Conservation (phyloP, 92 coral and sea anemone genomes). For the Anthopleura xanthogrammica region DNA sequence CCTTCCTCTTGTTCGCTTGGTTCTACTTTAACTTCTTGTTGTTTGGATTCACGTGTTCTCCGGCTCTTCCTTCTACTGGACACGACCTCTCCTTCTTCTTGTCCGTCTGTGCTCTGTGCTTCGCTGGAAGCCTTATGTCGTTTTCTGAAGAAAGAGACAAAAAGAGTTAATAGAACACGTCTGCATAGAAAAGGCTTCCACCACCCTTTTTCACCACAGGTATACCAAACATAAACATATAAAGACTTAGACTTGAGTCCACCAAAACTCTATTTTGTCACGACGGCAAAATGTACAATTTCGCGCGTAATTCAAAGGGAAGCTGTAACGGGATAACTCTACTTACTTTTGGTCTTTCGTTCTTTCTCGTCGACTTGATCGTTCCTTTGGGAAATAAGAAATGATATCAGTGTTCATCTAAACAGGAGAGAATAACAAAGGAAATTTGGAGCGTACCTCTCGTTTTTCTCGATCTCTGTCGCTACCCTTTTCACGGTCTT, state of each 20-base stretch:
- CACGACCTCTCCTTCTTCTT: slow-evolving; percentile 88
- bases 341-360: slow-evolving; percentile 92
- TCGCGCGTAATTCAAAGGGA: too few species aligned
- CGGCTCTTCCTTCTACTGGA: slow-evolving; percentile 86
- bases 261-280: too few species aligned
- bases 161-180: neutral
- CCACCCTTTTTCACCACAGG: too few species aligned
- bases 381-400: slow-evolving; percentile 50
- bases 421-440: neutral
- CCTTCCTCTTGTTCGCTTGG: slow-evolving; percentile 83
- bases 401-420: neutral
- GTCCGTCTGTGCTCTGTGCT: slow-evolving; percentile 70
- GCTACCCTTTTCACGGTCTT: slow-evolving; percentile 68
- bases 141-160: slow-evolving; percentile 52
- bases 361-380: slow-evolving; percentile 93
- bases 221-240: too few species aligned
- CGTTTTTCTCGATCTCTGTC: slow-evolving; percentile 69
- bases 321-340: neutral
- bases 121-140: slow-evolving; percentile 83
- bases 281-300: too few species aligned
- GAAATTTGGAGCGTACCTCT: slow-evolving; percentile 41
- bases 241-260: too few species aligned
- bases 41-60: slow-evolving; percentile 74
- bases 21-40: slow-evolving; percentile 66
- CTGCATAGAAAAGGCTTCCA: neutral